Evolutionary conservation across 1,140 invertebrate species (phyloP).

Genomic region (Drosophila eugracilis): DNA sequence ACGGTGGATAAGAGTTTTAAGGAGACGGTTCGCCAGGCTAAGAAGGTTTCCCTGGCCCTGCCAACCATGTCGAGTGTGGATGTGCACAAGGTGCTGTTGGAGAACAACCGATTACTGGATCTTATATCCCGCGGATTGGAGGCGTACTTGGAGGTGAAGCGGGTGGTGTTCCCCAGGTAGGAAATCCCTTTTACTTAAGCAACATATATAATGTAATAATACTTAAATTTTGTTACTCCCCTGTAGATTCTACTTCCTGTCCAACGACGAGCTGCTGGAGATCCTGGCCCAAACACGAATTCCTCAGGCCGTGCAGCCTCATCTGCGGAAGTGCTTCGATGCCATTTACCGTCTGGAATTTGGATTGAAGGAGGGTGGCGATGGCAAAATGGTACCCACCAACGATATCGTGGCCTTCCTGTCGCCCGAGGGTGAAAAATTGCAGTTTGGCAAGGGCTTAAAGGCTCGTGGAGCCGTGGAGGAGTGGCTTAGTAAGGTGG

Average conservation of each 20-base stretch:
- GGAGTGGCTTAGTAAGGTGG: conserved; percentile 94
- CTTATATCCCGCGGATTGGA: conserved; percentile 93
- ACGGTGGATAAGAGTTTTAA: conserved; percentile 95
- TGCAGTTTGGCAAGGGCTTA: conserved; percentile 91
- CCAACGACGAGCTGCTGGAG: conserved; percentile 96
- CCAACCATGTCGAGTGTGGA: conserved; percentile 88
- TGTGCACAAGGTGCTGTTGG: conserved; percentile 89
- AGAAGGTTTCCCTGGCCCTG: conserved; percentile 90
- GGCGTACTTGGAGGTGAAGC: conserved; percentile 94
- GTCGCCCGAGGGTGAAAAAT: conserved; percentile 93
- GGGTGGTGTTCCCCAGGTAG: conserved; percentile 93
- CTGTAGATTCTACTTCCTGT: conserved; percentile 93
- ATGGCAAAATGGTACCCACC: conserved; percentile 86
- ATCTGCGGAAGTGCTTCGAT: conserved; percentile 96
- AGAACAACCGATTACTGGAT: conserved; percentile 92
- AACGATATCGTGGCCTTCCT: conserved; percentile 94
- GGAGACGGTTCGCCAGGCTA: conserved; percentile 91
- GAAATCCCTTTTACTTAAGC: neutral
- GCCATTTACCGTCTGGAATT: conserved; percentile 93
- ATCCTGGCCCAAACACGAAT: conserved; percentile 95
- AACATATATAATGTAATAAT: neutral
- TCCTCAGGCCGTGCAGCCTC: conserved; percentile 94
- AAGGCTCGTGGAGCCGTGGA: conserved; percentile 95
- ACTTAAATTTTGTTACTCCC: neutral
- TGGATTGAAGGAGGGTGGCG: conserved; percentile 85